phyloP scores from a whole-genome alignment of 2,113 vertebrate genomes.

The Ia io region DNA sequence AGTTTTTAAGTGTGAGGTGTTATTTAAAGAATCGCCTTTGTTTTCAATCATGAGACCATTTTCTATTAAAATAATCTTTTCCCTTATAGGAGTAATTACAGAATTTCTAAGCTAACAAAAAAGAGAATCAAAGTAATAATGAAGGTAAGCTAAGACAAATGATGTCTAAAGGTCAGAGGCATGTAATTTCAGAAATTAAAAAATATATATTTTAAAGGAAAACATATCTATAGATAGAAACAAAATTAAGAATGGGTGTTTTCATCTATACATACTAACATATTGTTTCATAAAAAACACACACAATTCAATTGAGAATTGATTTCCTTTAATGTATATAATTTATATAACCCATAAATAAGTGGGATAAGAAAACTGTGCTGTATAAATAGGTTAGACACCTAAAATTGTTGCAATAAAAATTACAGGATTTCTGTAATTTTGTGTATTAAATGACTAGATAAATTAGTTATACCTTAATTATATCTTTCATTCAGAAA shows the following conservation, averaged over 20 bases:
- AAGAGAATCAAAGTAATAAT: neutral
- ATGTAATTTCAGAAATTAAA: neutral
- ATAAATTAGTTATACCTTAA: neutral
- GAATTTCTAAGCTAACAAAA: neutral
- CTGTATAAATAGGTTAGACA: neutral
- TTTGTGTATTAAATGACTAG: neutral
- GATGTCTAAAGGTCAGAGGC: neutral
- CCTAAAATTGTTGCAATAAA: neutral
- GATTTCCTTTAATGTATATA: neutral
- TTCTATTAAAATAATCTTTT: neutral
- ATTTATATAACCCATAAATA: neutral
- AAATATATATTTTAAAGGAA: neutral
- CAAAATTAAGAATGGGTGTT: neutral
- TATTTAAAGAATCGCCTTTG: neutral
- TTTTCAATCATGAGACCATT: neutral
- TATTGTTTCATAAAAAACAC: neutral
- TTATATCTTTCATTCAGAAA: neutral
- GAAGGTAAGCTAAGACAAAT: neutral
- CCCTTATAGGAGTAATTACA: neutral
- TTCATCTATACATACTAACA: neutral
- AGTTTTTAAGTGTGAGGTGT: neutral
- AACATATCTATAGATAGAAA: neutral
- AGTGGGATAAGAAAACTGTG: neutral
- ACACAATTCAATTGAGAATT: neutral
- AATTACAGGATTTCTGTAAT: neutral